Evolutionary conservation across 2,888 invertebrate genomes (phyloP).

Genomic region (Portevinia maculata): DNA sequence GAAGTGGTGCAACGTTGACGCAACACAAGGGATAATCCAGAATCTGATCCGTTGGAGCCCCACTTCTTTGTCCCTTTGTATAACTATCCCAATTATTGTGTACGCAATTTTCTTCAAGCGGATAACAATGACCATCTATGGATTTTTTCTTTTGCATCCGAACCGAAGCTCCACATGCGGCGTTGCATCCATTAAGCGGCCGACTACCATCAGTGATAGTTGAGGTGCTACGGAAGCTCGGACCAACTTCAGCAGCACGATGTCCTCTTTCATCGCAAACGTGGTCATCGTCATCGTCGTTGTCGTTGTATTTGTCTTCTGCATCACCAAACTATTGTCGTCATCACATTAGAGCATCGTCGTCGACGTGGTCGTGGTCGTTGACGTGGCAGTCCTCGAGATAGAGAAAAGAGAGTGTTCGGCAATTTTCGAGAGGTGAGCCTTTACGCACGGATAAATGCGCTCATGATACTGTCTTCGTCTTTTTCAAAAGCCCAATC

Average conservation of each 20-base stretch:
- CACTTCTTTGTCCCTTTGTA: slow-evolving; percentile 15
- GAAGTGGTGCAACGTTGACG: slow-evolving; percentile 30
- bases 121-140: slow-evolving; percentile 76
- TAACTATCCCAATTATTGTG: slow-evolving; percentile 72
- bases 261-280: slow-evolving; percentile 20
- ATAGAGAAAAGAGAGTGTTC: slow-evolving; percentile 57
- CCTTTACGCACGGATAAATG: slow-evolving; percentile 69
- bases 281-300: slow-evolving; percentile 43
- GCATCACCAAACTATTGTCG: slow-evolving; percentile 51
- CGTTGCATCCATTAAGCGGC: slow-evolving; percentile 67
- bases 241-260: slow-evolving; percentile 14
- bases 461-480: slow-evolving; percentile 41
- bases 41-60: slow-evolving; percentile 29
- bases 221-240: slow-evolving; percentile 62
- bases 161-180: slow-evolving; percentile 39
- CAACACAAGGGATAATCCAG: slow-evolving; percentile 66
- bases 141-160: slow-evolving; percentile 67
- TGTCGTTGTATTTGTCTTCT: slow-evolving; percentile 47
- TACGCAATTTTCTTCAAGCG: slow-evolving; percentile 73
- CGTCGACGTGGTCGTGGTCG: slow-evolving; percentile 42
- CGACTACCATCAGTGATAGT: slow-evolving; percentile 35
- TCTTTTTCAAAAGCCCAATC: slow-evolving; percentile 45
- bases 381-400: slow-evolving; percentile 28
- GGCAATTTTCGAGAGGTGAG: slow-evolving; percentile 69
- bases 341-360: slow-evolving; percentile 67